Evolutionary conservation across 1,140 invertebrate genomes (phyloP), one percentile per base, ranked within the genome.

Genomic region (Leptestheria dahalacensis): DNA sequence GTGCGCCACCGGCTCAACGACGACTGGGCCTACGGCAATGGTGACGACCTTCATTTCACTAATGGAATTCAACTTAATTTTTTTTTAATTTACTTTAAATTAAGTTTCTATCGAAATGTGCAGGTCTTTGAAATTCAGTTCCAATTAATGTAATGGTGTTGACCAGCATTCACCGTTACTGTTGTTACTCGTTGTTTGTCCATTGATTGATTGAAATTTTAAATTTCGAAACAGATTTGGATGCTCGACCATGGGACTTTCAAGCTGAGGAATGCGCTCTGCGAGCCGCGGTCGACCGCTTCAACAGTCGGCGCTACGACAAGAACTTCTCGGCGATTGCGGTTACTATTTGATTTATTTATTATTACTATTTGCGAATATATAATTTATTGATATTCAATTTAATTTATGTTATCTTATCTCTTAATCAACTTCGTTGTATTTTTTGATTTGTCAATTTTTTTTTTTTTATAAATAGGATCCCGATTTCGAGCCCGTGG

Each of bases 21-120:
- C 74, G 97, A 99, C 70, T 99, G 97, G 97, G 97, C 96, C 12
- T 99, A 91, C 79, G 96, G 95, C 33, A 99, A 99, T 78, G 86
- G 83, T 85, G n/a, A n/a, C n/a, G n/a, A n/a, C n/a, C n/a, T n/a
- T n/a, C n/a, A n/a, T n/a, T n/a, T n/a, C n/a, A n/a, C n/a, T n/a
- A n/a, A n/a, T n/a, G n/a, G n/a, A n/a, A n/a, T n/a, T n/a, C n/a
- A n/a, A n/a, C n/a, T n/a, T n/a, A n/a, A n/a, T n/a, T n/a, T n/a
- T n/a, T n/a, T n/a, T n/a, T n/a, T n/a, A n/a, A n/a, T n/a, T n/a
- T n/a, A n/a, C n/a, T n/a, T n/a, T n/a, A n/a, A n/a, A n/a, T n/a
- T n/a, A n/a, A n/a, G n/a, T n/a, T n/a, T n/a, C n/a, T n/a, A n/a
- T n/a, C n/a, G n/a, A n/a, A n/a, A n/a, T n/a, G n/a, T n/a, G n/a